These are phyloP conservation scores for Boloria euphrosyne DNA, from an alignment of 2,888 invertebrate genomes.

Conservation along the genomic window DNA sequence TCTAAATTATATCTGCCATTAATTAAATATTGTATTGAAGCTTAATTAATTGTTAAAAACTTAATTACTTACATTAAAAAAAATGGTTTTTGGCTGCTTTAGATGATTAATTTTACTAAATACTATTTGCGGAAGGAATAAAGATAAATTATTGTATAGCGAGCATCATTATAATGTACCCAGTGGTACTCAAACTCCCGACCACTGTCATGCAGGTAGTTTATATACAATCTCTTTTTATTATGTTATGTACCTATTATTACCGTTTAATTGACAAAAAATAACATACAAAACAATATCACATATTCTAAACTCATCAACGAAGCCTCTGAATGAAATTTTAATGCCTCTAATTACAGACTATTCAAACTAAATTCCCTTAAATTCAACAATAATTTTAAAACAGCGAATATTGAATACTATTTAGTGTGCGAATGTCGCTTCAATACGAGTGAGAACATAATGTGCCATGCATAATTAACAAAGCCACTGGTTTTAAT, in stretches of 20 bases:
- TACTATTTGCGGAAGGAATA: too few relatives aligned
- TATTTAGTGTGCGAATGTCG: conserved; percentile 33
- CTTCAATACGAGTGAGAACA: conserved; percentile 31
- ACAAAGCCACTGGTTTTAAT: conserved; percentile 37
- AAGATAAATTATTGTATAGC: too few relatives aligned
- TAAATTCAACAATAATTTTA: conserved; percentile 33
- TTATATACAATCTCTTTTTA: too few relatives aligned
- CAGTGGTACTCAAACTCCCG: too few relatives aligned
- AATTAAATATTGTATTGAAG: too few relatives aligned
- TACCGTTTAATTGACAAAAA: not conserved
- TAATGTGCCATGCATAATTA: conserved; percentile 39
- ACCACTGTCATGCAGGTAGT: not conserved
- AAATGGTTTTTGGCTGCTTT: too few relatives aligned
- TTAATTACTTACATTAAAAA: too few relatives aligned
- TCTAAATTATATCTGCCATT: too few relatives aligned
- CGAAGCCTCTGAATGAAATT: conserved; percentile 17
- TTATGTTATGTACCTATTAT: too few relatives aligned
- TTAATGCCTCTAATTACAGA: conserved; percentile 16
- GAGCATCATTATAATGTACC: too few relatives aligned
- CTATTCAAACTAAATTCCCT: conserved; percentile 23
- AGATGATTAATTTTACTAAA: too few relatives aligned
- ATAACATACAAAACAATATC: conserved; percentile 1
- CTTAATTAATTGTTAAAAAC: too few relatives aligned
- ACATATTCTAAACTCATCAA: conserved; percentile 1
- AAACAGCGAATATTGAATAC: conserved; percentile 37